phyloP scores from a whole-genome alignment of 2,888 invertebrate species.

The Lasius platythorax region DNA sequence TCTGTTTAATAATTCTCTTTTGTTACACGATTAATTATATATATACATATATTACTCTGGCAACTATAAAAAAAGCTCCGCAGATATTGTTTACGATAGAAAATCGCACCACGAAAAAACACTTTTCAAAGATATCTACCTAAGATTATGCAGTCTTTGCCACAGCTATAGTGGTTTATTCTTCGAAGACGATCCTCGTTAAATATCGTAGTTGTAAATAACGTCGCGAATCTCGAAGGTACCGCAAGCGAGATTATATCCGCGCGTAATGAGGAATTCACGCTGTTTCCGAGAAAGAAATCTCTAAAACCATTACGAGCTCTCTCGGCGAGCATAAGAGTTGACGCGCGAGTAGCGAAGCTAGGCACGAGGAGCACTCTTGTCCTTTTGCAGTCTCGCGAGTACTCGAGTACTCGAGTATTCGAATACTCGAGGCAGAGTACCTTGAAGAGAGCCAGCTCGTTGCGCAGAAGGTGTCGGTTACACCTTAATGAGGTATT shows the following conservation, averaged over 20 bases:
- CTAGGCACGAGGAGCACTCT: constrained; percentile 25
- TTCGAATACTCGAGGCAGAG: constrained; percentile 40
- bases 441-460: constrained; percentile 6
- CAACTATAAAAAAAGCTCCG: neutral
- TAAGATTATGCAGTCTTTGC: neutral
- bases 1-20: neutral
- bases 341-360: constrained; percentile 62
- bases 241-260: constrained; percentile 36
- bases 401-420: constrained; percentile 28
- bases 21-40: neutral
- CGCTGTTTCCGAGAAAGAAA: constrained; percentile 84
- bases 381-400: constrained; percentile 21
- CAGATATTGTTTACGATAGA: neutral
- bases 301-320: constrained; percentile 82
- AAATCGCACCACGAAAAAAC: neutral
- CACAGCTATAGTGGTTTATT: neutral
- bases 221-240: constrained; percentile 10
- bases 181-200: neutral
- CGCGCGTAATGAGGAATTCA: constrained; percentile 80
- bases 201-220: constrained; percentile 18
- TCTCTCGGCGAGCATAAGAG: constrained; percentile 77
- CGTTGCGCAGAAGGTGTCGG: constrained; percentile 42
- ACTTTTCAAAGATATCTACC: neutral
- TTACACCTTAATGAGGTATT: constrained; percentile 52
- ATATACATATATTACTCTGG: neutral